These are phyloP conservation scores for Diplazon laetatorius DNA, from an alignment of 2,888 invertebrate species.

Conservation along the genomic window DNA sequence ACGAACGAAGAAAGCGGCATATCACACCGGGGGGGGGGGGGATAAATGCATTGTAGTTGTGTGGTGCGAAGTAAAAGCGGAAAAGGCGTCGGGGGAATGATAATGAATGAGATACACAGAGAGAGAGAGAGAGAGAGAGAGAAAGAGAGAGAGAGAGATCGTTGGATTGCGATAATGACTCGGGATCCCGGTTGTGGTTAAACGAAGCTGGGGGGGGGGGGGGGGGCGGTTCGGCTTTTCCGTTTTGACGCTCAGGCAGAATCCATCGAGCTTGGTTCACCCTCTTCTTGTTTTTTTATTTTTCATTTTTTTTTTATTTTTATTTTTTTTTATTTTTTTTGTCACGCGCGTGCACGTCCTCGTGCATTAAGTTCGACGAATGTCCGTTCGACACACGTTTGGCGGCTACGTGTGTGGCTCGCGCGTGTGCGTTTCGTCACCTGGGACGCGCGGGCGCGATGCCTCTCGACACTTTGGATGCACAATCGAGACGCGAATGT, in stretches of 20 bases:
- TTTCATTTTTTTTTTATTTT: constrained; percentile 9
- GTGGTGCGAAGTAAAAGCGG: constrained; percentile 63
- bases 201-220: no score
- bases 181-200: constrained; percentile 16
- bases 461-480: constrained; percentile 6
- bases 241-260: constrained; percentile 43
- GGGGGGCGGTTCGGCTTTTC: constrained; percentile 63
- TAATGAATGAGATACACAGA: constrained; percentile 77
- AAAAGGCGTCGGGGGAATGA: constrained; percentile 77
- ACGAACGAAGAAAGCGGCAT: constrained; percentile 41
- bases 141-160: no score
- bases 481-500: constrained; percentile 18
- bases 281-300: constrained; percentile 27
- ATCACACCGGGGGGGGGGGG: no score
- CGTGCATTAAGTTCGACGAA: constrained; percentile 59
- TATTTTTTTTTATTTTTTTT: constrained; percentile 43
- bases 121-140: no score
- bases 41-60: no score
- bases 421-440: constrained; percentile 23
- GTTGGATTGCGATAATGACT: no score
- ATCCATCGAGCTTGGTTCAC: constrained; percentile 50
- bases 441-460: neutral
- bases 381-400: constrained; percentile 37
- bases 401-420: constrained; percentile 29
- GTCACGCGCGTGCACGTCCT: constrained; percentile 59